Conservation (phyloP, 2,888 invertebrate genomes). For the Agonopterix subpropinquella region DNA sequence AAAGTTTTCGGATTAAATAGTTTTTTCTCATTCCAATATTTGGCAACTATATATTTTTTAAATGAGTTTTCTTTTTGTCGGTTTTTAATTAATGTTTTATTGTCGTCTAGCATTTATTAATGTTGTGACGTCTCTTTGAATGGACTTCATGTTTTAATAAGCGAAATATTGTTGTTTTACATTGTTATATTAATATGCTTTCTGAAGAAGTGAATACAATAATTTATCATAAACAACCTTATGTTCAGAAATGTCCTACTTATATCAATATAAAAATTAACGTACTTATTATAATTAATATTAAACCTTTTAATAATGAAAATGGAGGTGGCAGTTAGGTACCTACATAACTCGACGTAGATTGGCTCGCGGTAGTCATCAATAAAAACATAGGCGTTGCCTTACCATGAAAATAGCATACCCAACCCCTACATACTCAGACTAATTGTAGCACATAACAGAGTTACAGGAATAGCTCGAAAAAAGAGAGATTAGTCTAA, state of each 20-base stretch:
- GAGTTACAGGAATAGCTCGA: constrained; percentile 60
- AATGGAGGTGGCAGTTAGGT: constrained; percentile 11
- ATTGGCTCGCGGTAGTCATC: background rate
- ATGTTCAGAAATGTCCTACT: no score
- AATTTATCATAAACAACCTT: no score
- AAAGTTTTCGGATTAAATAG: constrained; percentile 69
- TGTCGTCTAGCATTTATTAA: background rate
- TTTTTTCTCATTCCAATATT: constrained; percentile 59
- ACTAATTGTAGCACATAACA: constrained; percentile 54
- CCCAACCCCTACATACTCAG: background rate
- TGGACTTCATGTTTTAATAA: no score
- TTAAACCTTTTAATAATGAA: no score
- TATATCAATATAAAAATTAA: no score
- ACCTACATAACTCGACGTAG: constrained; percentile 16
- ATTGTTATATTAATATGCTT: no score
- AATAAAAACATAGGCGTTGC: background rate
- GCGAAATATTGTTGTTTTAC: no score
- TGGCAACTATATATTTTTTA: constrained; percentile 28
- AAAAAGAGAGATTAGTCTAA: constrained; percentile 51
- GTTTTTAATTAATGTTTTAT: constrained; percentile 6
- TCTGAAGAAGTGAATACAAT: no score
- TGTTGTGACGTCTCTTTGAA: background rate
- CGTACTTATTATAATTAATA: no score
- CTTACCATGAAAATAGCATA: no score
- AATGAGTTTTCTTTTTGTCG: constrained; percentile 2